Base-by-base conservation (phyloP, 2,113 vertebrate genomes). In the Lepus timidus region DNA sequence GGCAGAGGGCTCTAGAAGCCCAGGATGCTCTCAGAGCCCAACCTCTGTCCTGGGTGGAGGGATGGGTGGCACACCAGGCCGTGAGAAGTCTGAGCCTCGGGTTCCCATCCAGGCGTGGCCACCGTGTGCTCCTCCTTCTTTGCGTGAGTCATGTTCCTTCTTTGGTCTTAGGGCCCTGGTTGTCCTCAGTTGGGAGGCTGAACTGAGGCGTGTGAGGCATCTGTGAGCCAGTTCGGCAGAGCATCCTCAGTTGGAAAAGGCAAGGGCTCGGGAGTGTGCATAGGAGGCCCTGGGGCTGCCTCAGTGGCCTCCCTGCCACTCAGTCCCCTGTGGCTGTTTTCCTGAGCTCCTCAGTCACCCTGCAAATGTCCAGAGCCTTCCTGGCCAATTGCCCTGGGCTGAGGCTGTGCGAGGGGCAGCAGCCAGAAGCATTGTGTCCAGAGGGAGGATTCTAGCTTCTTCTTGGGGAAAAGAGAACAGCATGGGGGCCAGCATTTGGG, bases 401-500 rank as follows among this genome's bases (percentile, higher is more conserved):
- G 82, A 58, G 88, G 49, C 36, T 61, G 20, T 22, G 55, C 80
- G 68, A 74, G 33, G 85, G 80, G 92, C 44, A 85, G 74, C 22
- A 1, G 64, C 85, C 81, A 90, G 85, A 84, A 95, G 62, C 33
- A 90, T 0, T 14, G 64, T 88, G 55, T 90, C 90, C 74, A 92
- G 85, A 71, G 90, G 78, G 88, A 95, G 36, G 29, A 79, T 90
- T 95, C 82, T 85, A 97, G 81, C 55, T 64, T 61, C 91, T 91
- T 90, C 44, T 93, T 92, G 85, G 92, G 44, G 83, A 61, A 80
- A 87, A 81, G 87, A 73, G 62, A 20, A 68, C 65, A 70, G 22
- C 1, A 0, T 16, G 4, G 22, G 55, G 76, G 36, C 49, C 71
- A 78, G 75, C 22, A 52, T 76, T 33, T 75, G 73, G 85, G 85